Evolutionary conservation across 1,140 invertebrate genomes (phyloP).

Genomic region (Polyergus mexicanus): DNA sequence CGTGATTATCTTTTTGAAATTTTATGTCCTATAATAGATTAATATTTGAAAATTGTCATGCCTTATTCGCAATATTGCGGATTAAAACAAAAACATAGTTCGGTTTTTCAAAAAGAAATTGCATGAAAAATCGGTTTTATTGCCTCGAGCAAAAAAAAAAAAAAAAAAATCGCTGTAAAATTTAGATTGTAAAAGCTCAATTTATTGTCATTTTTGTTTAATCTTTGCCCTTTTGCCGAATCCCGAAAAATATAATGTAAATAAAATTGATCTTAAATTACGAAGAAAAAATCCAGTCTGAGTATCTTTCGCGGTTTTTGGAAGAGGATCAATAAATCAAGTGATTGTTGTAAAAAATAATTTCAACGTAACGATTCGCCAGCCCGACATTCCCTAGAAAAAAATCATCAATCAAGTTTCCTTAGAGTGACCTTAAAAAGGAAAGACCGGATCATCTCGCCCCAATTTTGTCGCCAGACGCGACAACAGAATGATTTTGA

Average conservation of each 20-base stretch:
- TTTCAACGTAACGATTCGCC: constrained; percentile 18
- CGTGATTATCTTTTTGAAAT: constrained; percentile 22
- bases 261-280: constrained; percentile 15
- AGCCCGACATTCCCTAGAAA: not conserved
- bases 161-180: not conserved
- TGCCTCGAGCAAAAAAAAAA: not conserved
- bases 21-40: constrained; percentile 54
- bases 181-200: not conserved
- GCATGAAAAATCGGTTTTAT: not conserved
- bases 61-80: not conserved
- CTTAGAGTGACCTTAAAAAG: constrained; percentile 15
- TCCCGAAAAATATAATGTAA: not conserved
- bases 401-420: constrained; percentile 49
- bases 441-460: constrained; percentile 4
- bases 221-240: not conserved
- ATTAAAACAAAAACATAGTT: constrained; percentile 42
- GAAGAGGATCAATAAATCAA: not conserved
- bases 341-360: not conserved
- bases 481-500: constrained; percentile 54
- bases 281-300: not conserved
- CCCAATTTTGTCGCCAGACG: constrained; percentile 8
- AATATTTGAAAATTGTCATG: constrained; percentile 63
- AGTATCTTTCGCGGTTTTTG: constrained; percentile 7
- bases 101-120: not conserved
- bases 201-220: not conserved